A percentile compares a stretch with the other conserved stretches of the same genome.
These are phyloP conservation scores for Haliaeetus leucogaster DNA, from an alignment of 2,113 vertebrate species.

Conservation along the genomic window DNA sequence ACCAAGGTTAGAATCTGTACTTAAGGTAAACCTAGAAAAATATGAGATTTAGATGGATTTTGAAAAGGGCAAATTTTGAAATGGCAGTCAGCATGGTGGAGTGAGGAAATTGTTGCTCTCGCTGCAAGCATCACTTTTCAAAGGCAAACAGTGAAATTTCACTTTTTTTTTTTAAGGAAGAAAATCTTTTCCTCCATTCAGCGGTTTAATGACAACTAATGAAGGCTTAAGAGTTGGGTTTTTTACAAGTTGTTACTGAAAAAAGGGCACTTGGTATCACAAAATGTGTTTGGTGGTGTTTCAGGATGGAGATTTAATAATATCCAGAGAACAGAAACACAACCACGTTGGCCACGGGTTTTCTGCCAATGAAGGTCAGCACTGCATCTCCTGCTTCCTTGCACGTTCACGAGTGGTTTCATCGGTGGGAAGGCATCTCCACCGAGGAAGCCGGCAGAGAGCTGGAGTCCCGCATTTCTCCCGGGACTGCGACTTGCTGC, in stretches of 20 bases:
- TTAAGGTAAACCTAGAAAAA: neutral
- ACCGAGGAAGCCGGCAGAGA: too few species aligned
- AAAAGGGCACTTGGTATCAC: neutral
- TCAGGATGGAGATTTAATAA: neutral
- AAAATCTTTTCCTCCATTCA: neutral
- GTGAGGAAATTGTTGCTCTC: neutral
- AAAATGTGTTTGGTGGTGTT: fast-evolving
- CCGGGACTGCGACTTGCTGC: fast-evolving
- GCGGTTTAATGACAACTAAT: neutral
- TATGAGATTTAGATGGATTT: neutral
- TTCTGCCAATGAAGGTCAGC: neutral
- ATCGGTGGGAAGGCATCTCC: fast-evolving
- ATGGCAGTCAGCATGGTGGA: neutral
- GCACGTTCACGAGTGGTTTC: fast-evolving
- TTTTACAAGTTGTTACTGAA: neutral
- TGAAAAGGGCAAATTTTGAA: slow-evolving; percentile 14
- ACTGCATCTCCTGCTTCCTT: neutral
- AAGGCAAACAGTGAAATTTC: neutral
- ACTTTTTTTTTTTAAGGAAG: neutral
- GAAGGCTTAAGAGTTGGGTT: neutral
- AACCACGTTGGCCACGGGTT: fast-evolving
- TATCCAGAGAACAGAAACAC: neutral
- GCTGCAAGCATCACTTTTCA: neutral
- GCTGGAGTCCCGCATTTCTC: fast-evolving
- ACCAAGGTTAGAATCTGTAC: neutral